A percentile compares a stretch with the other conserved stretches of the same genome.
Evolutionary conservation across 2,113 vertebrate genomes (phyloP).

Genomic region (Nyctereutes procyonoides): DNA sequence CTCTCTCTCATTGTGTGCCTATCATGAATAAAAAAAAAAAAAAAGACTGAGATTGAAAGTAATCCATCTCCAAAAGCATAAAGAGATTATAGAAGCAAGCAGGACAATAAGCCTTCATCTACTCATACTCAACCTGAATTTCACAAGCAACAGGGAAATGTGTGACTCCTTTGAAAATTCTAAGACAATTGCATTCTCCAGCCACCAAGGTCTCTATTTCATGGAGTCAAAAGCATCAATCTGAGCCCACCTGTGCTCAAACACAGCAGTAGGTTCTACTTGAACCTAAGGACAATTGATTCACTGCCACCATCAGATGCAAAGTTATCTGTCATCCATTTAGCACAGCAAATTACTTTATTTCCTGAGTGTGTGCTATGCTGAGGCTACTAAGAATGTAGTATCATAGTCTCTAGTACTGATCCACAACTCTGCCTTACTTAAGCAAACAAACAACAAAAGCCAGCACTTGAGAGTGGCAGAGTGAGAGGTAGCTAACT

Average conservation of each 20-base stretch:
- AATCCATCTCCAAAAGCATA: background rate
- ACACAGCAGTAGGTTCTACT: background rate
- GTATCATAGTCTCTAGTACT: background rate
- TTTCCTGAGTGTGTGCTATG: background rate
- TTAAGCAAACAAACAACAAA: background rate
- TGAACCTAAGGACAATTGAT: background rate
- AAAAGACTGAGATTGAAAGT: conserved; percentile 29
- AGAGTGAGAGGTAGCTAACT: background rate
- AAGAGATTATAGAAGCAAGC: background rate
- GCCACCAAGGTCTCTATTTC: background rate
- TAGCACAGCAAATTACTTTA: background rate
- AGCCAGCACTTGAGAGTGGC: background rate
- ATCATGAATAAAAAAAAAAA: too few relatives aligned
- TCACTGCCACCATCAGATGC: background rate
- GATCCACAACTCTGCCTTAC: background rate
- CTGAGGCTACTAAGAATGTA: background rate
- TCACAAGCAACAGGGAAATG: background rate
- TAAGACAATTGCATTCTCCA: background rate
- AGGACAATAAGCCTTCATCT: background rate
- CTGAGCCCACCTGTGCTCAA: background rate
- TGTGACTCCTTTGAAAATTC: background rate
- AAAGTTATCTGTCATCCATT: background rate
- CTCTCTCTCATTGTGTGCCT: too few relatives aligned
- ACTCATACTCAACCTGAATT: conserved; percentile 9
- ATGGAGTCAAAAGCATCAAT: background rate